Conservation (phyloP, 2,113 vertebrate species). For the Hemiscyllium ocellatum region DNA sequence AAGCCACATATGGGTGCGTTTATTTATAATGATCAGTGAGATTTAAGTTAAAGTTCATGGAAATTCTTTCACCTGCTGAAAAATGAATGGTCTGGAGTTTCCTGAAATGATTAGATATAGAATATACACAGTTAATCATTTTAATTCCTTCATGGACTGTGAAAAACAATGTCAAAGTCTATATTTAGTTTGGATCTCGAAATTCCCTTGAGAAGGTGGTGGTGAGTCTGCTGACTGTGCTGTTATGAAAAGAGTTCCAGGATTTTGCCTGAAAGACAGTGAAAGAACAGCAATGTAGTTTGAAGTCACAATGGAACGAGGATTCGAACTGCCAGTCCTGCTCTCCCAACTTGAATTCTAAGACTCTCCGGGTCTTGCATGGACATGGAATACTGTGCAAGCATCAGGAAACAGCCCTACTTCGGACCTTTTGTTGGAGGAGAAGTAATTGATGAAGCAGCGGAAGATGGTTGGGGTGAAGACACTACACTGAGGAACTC, state of each 20-base stretch:
- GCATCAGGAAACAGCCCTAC: no score
- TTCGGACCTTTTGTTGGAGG: no score
- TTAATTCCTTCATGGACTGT: not conserved
- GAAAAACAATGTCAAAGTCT: not conserved
- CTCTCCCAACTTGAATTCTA: no score
- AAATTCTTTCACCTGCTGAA: not conserved
- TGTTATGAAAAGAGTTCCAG: not conserved
- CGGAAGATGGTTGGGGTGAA: no score
- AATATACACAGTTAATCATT: not conserved
- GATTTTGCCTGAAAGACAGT: no score
- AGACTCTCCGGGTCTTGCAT: no score
- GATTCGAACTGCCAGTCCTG: no score
- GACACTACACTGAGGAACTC: no score
- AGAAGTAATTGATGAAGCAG: no score
- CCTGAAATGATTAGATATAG: not conserved
- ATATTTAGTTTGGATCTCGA: not conserved
- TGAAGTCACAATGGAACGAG: no score
- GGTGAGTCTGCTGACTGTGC: not conserved
- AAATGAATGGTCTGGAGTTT: not conserved
- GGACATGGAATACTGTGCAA: no score
- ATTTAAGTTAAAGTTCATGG: not conserved
- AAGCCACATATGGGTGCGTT: not conserved
- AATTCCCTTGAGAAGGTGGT: not conserved
- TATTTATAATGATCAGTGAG: not conserved
- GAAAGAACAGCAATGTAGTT: no score